Evolutionary conservation across 1,140 invertebrate genomes (phyloP), one percentile per base, ranked within the genome.

Genomic region (Leptopilina boulardi): DNA sequence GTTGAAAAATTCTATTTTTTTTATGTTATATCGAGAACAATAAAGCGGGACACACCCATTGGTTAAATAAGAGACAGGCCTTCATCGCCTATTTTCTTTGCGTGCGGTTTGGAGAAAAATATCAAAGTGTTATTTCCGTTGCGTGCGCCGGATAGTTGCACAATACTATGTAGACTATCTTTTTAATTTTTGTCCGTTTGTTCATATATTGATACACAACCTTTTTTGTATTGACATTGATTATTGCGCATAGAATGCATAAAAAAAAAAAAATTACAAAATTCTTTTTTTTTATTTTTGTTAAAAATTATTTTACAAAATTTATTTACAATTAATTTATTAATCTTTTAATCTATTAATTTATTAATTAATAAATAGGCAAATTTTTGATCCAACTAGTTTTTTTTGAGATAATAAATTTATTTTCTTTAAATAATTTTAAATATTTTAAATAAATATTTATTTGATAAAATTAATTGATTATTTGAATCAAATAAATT

Each of bases 51-150:
- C 59, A 66, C 59, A 66, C 59, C 59, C 59, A 66, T 30, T 66
- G 23, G 26, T 66, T 66, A 66, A 66, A 66, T 66, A 66, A 66
- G 59, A 66, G 59, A 66, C 59, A 66, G 26, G 59, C 59, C 59
- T 66, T 66, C 59, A 38, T 38, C 34, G 1, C 26, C 59, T 23
- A 23, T 23, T 66, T 23, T 66, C 56, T 26, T 66, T 11, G 59
- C 59, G 59, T 66, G 59, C 59, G 59, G 59, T 66, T n/a, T 66
- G 11, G 23, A 34, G 59, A 66, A n/a, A n/a, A 66, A 66, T 66
- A 66, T 66, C 26, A 11, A 66, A 66, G 26, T 66, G 59, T 30
- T 23, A 66, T 66, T 66, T 66, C 59, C 59, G 59, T 66, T 66
- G 59, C 59, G 59, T 66, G 59, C 26, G 59, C 26, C 26, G 59